Evolutionary conservation across 1,140 invertebrate species (phyloP).

Genomic region (Ganaspis sp.): DNA sequence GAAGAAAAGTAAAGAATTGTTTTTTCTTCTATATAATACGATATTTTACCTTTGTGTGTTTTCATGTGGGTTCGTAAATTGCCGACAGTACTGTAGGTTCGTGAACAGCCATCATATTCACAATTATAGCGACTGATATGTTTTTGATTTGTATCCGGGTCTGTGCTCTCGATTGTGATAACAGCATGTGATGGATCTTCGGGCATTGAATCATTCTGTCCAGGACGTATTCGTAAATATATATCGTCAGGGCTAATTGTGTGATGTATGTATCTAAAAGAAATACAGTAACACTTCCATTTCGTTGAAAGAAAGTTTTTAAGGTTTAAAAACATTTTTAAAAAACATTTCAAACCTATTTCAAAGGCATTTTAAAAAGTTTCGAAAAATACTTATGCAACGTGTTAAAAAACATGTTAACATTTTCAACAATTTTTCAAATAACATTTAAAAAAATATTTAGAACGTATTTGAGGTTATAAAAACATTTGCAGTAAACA

Average conservation of each 20-base stretch:
- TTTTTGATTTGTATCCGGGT: conserved; percentile 81
- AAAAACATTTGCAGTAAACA: no score
- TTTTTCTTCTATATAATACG: neutral
- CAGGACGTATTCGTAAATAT: conserved; percentile 82
- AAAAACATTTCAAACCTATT: no score
- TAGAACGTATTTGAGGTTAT: no score
- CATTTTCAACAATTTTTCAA: no score
- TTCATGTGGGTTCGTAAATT: conserved; percentile 97
- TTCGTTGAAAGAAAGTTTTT: no score
- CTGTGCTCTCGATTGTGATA: conserved; percentile 81
- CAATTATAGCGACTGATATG: conserved; percentile 87
- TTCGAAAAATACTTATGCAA: no score
- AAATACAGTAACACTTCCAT: no score
- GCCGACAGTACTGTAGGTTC: conserved; percentile 95
- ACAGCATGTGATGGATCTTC: conserved; percentile 82
- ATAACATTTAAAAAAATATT: no score
- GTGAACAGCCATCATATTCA: conserved; percentile 91
- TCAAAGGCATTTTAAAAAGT: no score
- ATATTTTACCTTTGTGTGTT: conserved; percentile 91
- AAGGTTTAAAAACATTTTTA: no score
- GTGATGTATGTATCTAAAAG: conserved; percentile 81
- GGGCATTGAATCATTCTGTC: conserved; percentile 78
- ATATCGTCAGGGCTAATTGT: conserved; percentile 83
- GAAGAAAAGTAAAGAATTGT: neutral
- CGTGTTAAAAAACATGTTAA: no score